A percentile compares a stretch with the other conserved stretches of the same genome.
Conservation (phyloP, 2,888 invertebrate species). For the Leptinotarsa haldemani region DNA sequence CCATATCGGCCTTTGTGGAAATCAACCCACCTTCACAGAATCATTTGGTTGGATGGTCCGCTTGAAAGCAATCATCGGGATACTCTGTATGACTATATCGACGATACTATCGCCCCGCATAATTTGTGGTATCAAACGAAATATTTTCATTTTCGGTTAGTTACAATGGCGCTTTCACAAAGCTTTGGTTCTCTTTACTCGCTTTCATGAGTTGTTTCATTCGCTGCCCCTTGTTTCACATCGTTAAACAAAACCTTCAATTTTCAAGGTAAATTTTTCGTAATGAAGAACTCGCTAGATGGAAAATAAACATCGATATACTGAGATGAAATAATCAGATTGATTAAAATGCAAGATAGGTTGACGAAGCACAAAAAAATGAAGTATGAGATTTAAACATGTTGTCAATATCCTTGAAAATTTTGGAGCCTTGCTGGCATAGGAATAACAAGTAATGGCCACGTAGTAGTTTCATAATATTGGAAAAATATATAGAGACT, state of each 20-base stretch:
- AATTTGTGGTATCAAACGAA: constrained; percentile 14
- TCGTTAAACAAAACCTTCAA: not conserved
- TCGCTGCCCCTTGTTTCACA: not conserved
- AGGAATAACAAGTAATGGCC: too few species aligned
- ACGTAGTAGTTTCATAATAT: too few species aligned
- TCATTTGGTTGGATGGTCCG: constrained; percentile 10
- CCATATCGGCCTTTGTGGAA: constrained; percentile 18
- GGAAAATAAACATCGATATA: not conserved
- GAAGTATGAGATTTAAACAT: too few species aligned
- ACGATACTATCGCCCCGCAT: not conserved
- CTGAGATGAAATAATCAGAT: not conserved
- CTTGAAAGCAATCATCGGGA: constrained; percentile 7
- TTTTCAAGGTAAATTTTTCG: too few species aligned
- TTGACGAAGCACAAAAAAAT: too few species aligned
- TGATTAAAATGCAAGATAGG: too few species aligned
- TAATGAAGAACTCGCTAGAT: too few species aligned
- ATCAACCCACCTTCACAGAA: constrained; percentile 7
- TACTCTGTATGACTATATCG: constrained; percentile 5
- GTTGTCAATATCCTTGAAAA: too few species aligned
- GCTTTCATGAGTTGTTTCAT: constrained; percentile 4
- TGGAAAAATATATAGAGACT: too few species aligned
- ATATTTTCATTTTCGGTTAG: constrained; percentile 9
- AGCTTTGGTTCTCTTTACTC: not conserved
- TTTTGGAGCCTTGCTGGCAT: too few species aligned
- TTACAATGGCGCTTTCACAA: not conserved